Evolutionary conservation across 2,888 invertebrate genomes (phyloP).

Genomic region (Heliconius cydno): DNA sequence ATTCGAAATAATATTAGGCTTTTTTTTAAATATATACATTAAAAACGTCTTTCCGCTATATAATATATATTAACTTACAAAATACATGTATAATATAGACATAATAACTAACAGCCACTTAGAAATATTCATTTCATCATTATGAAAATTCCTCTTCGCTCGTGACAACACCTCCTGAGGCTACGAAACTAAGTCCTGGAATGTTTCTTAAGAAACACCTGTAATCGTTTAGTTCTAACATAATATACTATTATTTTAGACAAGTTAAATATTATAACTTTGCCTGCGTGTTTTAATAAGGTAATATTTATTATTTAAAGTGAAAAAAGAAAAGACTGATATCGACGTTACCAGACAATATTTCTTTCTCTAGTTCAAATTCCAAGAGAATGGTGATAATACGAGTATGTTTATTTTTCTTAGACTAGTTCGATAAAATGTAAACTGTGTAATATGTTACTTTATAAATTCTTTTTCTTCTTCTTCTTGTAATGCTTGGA

Average conservation of each 20-base stretch:
- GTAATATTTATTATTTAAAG: background rate
- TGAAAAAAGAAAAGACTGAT: background rate
- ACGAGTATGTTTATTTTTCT: background rate
- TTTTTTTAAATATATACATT: too few relatives aligned
- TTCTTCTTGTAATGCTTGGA: too few relatives aligned
- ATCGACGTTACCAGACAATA: background rate
- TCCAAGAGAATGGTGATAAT: background rate
- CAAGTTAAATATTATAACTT: background rate
- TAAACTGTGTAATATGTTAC: background rate
- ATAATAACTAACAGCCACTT: background rate
- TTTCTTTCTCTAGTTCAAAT: background rate
- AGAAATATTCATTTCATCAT: conserved; percentile 17
- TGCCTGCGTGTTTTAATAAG: background rate
- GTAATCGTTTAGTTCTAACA: conserved; percentile 4
- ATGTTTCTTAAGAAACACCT: conserved; percentile 16
- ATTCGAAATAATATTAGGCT: too few relatives aligned
- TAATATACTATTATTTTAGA: background rate
- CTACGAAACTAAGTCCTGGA: conserved; percentile 13
- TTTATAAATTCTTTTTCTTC: too few relatives aligned
- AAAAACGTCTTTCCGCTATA: too few relatives aligned
- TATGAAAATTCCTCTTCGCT: conserved; percentile 13
- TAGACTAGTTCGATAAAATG: background rate
- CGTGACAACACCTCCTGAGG: conserved; percentile 12
- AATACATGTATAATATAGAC: background rate
- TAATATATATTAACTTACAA: background rate